Evolutionary conservation across 2,797 vertebrate species (phyloP).

Genomic region (Mormyrus proboscirostris): DNA sequence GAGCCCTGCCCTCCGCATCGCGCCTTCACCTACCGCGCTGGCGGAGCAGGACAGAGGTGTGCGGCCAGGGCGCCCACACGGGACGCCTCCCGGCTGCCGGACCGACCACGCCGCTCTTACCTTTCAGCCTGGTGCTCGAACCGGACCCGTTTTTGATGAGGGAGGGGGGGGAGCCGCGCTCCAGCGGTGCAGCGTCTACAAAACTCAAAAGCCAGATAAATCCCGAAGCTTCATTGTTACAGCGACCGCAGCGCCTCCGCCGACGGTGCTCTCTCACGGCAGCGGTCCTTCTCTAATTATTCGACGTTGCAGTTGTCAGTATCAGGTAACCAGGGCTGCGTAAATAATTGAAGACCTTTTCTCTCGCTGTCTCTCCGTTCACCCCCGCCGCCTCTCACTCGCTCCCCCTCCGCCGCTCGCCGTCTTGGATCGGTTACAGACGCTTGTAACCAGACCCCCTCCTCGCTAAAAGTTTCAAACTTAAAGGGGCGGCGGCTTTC

Average conservation of each 20-base stretch:
- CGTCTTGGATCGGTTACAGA: conserved; percentile 57
- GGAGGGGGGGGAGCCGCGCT: conserved; percentile 29
- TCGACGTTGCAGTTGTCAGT: conserved; percentile 27
- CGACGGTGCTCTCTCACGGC: conserved; percentile 32
- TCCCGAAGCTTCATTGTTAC: conserved; percentile 56
- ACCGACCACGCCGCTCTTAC: conserved; percentile 44
- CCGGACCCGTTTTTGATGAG: conserved; percentile 38
- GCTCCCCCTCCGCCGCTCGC: conserved; percentile 36
- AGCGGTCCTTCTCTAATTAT: not conserved
- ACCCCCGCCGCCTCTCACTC: conserved; percentile 34
- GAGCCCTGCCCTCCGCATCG: not conserved
- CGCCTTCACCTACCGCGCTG: too few relatives aligned
- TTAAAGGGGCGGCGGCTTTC: conserved; percentile 41
- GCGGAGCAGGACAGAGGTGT: too few relatives aligned
- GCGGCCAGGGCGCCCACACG: not conserved
- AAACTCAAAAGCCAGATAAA: conserved; percentile 20
- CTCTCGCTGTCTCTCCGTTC: conserved; percentile 40
- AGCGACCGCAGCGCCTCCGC: conserved; percentile 28
- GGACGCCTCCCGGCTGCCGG: not conserved
- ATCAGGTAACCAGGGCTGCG: conserved; percentile 38
- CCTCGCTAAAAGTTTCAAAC: conserved; percentile 68
- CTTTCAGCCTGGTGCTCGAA: conserved; percentile 41
- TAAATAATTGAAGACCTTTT: conserved; percentile 64
- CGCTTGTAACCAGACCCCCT: conserved; percentile 64
- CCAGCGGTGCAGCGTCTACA: conserved; percentile 24